Conservation (phyloP, 2,113 vertebrate genomes). For the Vombatus ursinus region DNA sequence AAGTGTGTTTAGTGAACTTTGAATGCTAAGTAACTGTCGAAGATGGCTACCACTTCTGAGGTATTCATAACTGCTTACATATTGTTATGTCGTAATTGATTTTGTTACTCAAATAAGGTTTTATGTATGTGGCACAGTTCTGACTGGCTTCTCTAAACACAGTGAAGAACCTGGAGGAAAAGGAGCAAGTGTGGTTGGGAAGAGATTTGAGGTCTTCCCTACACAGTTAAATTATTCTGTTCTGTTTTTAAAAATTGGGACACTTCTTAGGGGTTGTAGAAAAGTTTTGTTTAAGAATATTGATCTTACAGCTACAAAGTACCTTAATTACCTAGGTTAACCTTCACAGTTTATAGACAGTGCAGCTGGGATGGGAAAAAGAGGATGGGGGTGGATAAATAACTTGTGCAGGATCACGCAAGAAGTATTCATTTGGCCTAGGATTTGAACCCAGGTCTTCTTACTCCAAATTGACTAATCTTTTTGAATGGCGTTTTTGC, state of each 20-base stretch:
- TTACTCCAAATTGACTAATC: background rate
- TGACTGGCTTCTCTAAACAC: conserved; percentile 42
- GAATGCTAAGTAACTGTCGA: conserved; percentile 46
- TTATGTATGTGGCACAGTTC: conserved; percentile 13
- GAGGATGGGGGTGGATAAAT: background rate
- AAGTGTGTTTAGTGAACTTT: conserved; percentile 44
- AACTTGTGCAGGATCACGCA: background rate
- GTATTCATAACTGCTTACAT: conserved; percentile 41
- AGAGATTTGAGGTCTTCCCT: conserved; percentile 35
- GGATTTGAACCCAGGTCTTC: background rate
- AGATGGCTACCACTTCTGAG: conserved; percentile 32
- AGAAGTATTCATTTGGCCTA: background rate
- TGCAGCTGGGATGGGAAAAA: background rate
- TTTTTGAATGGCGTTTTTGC: conserved; percentile 19
- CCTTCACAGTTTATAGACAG: background rate
- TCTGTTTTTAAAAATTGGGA: conserved; percentile 10
- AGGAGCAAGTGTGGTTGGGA: conserved; percentile 35
- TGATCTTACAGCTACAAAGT: background rate
- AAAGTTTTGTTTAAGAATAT: conserved; percentile 35
- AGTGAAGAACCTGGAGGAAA: conserved; percentile 9
- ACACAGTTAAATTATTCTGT: background rate
- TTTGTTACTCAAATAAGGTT: conserved; percentile 45
- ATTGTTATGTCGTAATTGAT: conserved; percentile 6
- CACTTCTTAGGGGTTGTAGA: conserved; percentile 38
- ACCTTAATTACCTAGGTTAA: background rate